These are phyloP conservation scores for Climacteris rufus DNA, from an alignment of 2,113 vertebrate genomes.

Conservation along the genomic window DNA sequence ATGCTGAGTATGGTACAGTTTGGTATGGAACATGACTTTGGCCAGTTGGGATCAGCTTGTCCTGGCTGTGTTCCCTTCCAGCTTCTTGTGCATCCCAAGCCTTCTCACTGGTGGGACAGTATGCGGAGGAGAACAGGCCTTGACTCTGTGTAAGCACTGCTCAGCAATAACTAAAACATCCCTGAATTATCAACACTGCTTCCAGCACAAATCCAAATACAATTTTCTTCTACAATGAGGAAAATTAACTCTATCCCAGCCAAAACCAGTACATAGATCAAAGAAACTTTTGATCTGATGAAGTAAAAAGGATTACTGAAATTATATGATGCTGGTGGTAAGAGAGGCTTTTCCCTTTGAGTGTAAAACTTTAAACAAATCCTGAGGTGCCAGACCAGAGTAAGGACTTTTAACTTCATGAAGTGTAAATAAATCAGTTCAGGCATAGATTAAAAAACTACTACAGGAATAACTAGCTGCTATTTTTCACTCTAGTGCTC, in stretches of 20 bases:
- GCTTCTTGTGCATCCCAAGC: not conserved
- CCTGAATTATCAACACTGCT: not conserved
- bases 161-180: not conserved
- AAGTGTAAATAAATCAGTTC: not conserved
- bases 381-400: not conserved
- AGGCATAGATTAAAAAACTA: not conserved
- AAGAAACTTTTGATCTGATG: not conserved
- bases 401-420: not conserved
- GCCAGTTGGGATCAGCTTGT: not conserved
- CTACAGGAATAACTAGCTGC: not conserved
- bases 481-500: not conserved
- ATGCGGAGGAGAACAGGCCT: not conserved
- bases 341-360: not conserved
- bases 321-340: not conserved
- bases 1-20: accelerated
- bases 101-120: not conserved
- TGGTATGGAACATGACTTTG: not conserved
- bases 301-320: not conserved
- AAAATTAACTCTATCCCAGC: not conserved
- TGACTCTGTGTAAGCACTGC: not conserved
- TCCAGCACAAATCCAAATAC: not conserved
- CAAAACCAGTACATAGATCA: not conserved
- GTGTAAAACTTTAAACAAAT: not conserved
- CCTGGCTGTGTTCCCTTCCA: not conserved
- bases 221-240: not conserved